A percentile compares a stretch with the other conserved stretches of the same genome.
These are phyloP conservation scores for Seriola quinqueradiata DNA, from an alignment of 2,113 vertebrate species.

Conservation along the genomic window DNA sequence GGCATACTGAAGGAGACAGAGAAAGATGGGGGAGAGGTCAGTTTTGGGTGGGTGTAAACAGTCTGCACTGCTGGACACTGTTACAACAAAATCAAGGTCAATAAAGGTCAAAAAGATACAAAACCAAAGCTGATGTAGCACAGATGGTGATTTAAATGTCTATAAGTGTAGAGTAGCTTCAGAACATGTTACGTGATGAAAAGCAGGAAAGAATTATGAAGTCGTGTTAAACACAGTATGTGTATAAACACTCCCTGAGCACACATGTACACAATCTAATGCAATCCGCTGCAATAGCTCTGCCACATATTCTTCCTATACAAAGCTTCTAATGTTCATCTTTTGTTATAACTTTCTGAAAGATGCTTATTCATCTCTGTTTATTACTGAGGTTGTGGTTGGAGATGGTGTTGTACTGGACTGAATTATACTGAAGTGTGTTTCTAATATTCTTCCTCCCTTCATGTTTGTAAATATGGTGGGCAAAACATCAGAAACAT, in stretches of 20 bases:
- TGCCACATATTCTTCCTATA: neutral
- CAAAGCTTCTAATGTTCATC: neutral
- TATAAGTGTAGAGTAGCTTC: neutral
- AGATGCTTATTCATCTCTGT: neutral
- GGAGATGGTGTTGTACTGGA: neutral
- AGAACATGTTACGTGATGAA: too few species aligned
- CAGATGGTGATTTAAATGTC: slow-evolving; percentile 5
- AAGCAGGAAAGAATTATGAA: too few species aligned
- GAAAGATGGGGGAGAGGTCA: slow-evolving; percentile 41
- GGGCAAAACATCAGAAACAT: neutral
- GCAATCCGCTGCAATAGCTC: neutral
- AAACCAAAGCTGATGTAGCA: slow-evolving; percentile 6
- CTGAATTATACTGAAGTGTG: neutral
- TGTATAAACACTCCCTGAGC: neutral
- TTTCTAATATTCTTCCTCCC: neutral
- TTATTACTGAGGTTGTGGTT: neutral
- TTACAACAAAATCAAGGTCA: slow-evolving; percentile 13
- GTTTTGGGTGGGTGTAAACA: neutral
- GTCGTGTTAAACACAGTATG: neutral
- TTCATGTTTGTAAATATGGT: neutral
- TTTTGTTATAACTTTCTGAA: neutral
- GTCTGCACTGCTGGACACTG: neutral
- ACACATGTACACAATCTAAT: neutral
- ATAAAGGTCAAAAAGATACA: slow-evolving; percentile 15
- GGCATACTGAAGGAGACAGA: slow-evolving; percentile 89